Conservation (phyloP, 2,888 invertebrate genomes). For the Formica aserva region DNA sequence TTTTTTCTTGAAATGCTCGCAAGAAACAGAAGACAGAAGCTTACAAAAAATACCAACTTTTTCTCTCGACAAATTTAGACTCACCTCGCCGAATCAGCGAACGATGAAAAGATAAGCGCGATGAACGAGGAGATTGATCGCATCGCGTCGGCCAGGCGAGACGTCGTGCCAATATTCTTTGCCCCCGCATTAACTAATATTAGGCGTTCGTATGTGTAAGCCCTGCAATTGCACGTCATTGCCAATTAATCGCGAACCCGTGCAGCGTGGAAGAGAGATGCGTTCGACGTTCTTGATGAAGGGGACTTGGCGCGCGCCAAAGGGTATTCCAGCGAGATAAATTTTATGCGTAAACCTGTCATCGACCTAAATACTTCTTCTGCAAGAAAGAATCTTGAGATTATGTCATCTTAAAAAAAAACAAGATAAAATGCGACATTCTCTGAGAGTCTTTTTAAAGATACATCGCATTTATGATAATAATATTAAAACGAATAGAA, state of each 20-base stretch:
- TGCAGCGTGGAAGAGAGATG: slow-evolving; percentile 10
- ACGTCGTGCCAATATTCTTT: slow-evolving; percentile 73
- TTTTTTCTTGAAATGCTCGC: not conserved
- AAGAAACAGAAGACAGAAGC: not conserved
- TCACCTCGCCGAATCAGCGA: slow-evolving; percentile 5
- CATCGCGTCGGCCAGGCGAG: slow-evolving; percentile 29
- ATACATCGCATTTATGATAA: not conserved
- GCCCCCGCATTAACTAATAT: slow-evolving; percentile 68
- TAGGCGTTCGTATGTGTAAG: slow-evolving; percentile 51
- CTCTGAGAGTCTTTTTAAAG: not conserved
- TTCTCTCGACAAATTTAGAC: slow-evolving; percentile 39
- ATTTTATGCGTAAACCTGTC: slow-evolving; percentile 22
- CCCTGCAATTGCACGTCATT: slow-evolving; percentile 43
- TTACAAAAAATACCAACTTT: not conserved
- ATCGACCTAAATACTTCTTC: slow-evolving; percentile 42
- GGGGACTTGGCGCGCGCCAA: slow-evolving; percentile 30
- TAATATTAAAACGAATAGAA: slow-evolving; percentile 7
- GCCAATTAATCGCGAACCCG: slow-evolving; percentile 53
- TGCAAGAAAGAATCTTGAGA: slow-evolving; percentile 24
- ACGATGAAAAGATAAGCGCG: slow-evolving; percentile 46
- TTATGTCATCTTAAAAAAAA: slow-evolving; percentile 27
- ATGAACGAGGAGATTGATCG: slow-evolving; percentile 43
- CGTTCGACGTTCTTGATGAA: slow-evolving; percentile 16
- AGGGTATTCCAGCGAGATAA: slow-evolving; percentile 48
- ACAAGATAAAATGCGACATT: not conserved